These are phyloP conservation scores for Mellilla xanthometata DNA, from an alignment of 2,888 invertebrate species.

Conservation along the genomic window DNA sequence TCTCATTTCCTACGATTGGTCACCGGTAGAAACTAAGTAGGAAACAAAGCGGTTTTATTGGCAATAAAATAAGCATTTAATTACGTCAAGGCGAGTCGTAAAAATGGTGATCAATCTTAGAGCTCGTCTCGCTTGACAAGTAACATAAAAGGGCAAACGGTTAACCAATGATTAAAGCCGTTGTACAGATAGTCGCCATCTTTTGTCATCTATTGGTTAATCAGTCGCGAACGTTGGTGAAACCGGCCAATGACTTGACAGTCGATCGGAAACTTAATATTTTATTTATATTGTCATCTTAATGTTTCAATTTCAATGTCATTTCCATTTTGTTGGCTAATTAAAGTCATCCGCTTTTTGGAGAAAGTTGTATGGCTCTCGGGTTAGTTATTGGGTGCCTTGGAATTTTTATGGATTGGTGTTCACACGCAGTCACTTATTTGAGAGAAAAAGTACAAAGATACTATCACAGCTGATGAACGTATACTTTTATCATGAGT, in stretches of 20 bases:
- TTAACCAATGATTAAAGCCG: slow-evolving; percentile 20
- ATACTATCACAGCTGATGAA: too few species aligned
- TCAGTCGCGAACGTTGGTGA: slow-evolving; percentile 2
- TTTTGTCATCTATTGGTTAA: slow-evolving; percentile 19
- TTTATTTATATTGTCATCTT: neutral
- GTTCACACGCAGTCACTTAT: slow-evolving; percentile 3
- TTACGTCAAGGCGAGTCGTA: slow-evolving; percentile 10
- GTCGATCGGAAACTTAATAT: neutral
- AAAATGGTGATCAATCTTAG: slow-evolving; percentile 17
- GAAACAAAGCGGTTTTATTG: slow-evolving; percentile 10
- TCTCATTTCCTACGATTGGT: slow-evolving; percentile 1
- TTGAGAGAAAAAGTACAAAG: too few species aligned
- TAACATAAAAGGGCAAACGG: slow-evolving; percentile 17
- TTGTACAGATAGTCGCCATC: slow-evolving; percentile 13
- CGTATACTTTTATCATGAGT: too few species aligned
- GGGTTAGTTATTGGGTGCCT: slow-evolving; percentile 7
- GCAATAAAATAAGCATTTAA: slow-evolving; percentile 12
- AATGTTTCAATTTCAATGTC: slow-evolving; percentile 14
- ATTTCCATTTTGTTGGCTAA: slow-evolving; percentile 14
- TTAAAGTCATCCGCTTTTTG: slow-evolving; percentile 4
- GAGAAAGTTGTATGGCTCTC: slow-evolving; percentile 9
- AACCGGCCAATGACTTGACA: slow-evolving; percentile 19
- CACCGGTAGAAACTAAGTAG: slow-evolving; percentile 3
- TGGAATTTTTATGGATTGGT: slow-evolving; percentile 12
- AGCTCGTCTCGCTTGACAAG: slow-evolving; percentile 17